phyloP scores from a whole-genome alignment of 2,113 vertebrate species.

The Talpa occidentalis region DNA sequence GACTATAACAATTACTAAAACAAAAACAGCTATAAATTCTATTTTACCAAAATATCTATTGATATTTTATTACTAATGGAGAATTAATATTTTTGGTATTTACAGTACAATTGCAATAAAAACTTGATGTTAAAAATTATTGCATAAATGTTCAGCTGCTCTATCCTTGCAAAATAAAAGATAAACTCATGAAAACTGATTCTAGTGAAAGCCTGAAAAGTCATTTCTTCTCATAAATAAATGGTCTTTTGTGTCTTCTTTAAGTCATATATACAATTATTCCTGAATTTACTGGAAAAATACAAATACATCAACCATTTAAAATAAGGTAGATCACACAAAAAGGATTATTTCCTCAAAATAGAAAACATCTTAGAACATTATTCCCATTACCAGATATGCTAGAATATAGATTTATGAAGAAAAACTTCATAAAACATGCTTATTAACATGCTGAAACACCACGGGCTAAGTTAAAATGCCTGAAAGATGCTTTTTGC shows the following conservation, averaged over 20 bases:
- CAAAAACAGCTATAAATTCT: not conserved
- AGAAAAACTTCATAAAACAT: not conserved
- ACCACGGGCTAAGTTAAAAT: constrained; percentile 61
- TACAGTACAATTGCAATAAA: constrained; percentile 15
- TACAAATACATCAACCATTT: constrained; percentile 30
- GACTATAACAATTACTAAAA: not conserved
- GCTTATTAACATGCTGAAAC: constrained; percentile 9
- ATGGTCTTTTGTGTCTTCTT: not conserved
- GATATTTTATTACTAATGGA: not conserved
- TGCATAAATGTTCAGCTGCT: not conserved
- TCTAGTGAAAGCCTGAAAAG: not conserved
- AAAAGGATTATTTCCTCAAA: not conserved
- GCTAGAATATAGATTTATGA: not conserved
- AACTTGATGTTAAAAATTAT: not conserved
- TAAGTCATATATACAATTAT: not conserved
- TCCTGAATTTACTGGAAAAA: constrained; percentile 46
- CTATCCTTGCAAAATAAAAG: constrained; percentile 36
- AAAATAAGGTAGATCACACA: not conserved
- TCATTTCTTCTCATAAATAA: constrained; percentile 53
- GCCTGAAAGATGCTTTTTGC: constrained; percentile 47
- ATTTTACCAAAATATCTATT: constrained; percentile 11
- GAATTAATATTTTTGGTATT: constrained; percentile 8
- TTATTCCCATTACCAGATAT: not conserved
- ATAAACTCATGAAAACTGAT: constrained; percentile 26
- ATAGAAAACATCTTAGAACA: not conserved